Evolutionary conservation across 2,888 invertebrate genomes (phyloP), one percentile per base, ranked within the genome.

Genomic region (Calameuta filiformis): DNA sequence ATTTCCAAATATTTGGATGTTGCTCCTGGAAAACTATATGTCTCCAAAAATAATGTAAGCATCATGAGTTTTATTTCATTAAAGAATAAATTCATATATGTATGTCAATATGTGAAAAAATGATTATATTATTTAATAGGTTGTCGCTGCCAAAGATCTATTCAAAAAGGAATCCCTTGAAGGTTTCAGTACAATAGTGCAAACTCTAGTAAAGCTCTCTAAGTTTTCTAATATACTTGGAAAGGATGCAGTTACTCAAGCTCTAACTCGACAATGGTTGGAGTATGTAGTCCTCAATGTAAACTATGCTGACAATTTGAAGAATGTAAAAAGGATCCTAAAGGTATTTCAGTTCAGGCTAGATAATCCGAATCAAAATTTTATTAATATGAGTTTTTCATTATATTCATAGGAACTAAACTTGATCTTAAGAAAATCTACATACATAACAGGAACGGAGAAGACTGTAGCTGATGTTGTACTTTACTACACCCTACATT

Each of bases 401-500:
- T 77, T 40, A 23, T 75, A 76, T 73, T 92, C 92, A 77, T 81
- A 94, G 92, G 94, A 95, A 86, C 88, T 95, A 35, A 94, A 95
- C 87, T 89, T 86, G 23, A 90, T 92, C 9, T 92, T 95, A 35
- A 88, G 91, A 79, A 90, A 90, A 35, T 93, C 92, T 83, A 94
- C 94, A 0, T 95, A 94, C 87, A 91, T 95, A 77, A 93, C 94
- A 34, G 93, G 93, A 0, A 92, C 94, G 79, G 92, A 89, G 69
- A 89, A 93, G 79, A 95, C 95, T 1, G 92, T 96, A 69, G 94
- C 96, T 12, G 96, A 96, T 91, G 91, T 96, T 79, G 94, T 95
- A 35, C 91, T 95, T 12, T 96, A 95, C 89, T 95, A 95, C 92
- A 92, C 94, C 11, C 91, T 96, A 75, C 93, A 94, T 87, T 93